A percentile compares a stretch with the other conserved stretches of the same genome.
Evolutionary conservation across 30 jellyfish, hydroid and myxozoan genomes (phyloP).

Genomic region (Aurelia coerulea): DNA sequence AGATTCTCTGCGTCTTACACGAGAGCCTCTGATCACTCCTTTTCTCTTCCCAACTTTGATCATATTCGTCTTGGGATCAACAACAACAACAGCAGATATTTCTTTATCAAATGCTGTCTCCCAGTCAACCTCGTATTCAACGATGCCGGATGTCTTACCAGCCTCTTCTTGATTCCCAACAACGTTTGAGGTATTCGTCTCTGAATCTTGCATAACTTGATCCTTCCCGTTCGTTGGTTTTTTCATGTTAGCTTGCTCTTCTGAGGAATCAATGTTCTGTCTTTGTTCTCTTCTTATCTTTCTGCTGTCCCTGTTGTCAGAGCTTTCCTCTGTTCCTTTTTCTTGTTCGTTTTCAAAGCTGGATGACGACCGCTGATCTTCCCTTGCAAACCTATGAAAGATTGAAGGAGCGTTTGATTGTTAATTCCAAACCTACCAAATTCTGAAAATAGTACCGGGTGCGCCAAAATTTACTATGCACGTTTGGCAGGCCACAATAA

Average conservation of each 20-base stretch:
- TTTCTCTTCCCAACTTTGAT: slow-evolving; percentile 56
- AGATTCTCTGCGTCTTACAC: slow-evolving; percentile 23
- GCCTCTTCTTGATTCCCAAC: neutral
- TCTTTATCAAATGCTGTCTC: slow-evolving; percentile 51
- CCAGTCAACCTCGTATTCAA: slow-evolving; percentile 72
- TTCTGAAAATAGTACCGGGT: too few species aligned
- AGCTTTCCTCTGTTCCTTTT: neutral
- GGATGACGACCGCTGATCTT: too few species aligned
- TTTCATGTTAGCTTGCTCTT: too few species aligned
- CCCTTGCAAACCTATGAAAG: too few species aligned
- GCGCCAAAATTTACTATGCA: too few species aligned
- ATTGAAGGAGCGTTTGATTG: too few species aligned
- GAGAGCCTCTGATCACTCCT: slow-evolving; percentile 53
- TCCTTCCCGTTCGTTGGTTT: too few species aligned
- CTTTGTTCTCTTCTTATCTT: neutral
- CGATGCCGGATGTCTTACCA: slow-evolving; percentile 2
- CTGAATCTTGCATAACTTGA: too few species aligned
- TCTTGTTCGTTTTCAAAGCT: too few species aligned
- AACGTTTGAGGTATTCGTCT: too few species aligned
- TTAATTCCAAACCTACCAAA: too few species aligned
- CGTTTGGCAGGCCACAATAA: too few species aligned
- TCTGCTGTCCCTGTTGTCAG: neutral
- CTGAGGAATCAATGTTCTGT: neutral
- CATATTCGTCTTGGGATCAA: slow-evolving; percentile 47
- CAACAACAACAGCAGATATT: slow-evolving; percentile 37